Evolutionary conservation across 1,140 invertebrate genomes (phyloP).

Genomic region (Parasteatoda tepidariorum): DNA sequence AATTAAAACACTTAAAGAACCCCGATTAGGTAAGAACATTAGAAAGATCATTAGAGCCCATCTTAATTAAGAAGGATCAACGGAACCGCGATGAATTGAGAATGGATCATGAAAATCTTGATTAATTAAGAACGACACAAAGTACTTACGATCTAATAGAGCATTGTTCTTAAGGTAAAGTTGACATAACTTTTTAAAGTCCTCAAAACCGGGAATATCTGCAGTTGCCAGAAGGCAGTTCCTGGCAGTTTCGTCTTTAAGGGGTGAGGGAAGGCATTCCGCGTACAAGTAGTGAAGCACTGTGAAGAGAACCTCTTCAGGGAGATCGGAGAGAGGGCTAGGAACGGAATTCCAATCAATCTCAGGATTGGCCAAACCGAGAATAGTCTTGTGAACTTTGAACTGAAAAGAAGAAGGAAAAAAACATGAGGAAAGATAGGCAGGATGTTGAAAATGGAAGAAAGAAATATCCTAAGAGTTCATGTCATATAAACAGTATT

Average conservation of each 20-base stretch:
- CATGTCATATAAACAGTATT: too few relatives aligned
- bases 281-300: constrained; percentile 76
- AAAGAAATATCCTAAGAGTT: too few relatives aligned
- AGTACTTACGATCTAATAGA: constrained; percentile 75
- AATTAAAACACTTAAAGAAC: too few relatives aligned
- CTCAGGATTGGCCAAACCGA: constrained; percentile 72
- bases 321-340: constrained; percentile 70
- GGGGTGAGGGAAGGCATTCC: constrained; percentile 73
- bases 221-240: constrained; percentile 72
- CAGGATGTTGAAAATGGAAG: too few relatives aligned
- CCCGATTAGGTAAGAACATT: too few relatives aligned
- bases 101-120: too few relatives aligned
- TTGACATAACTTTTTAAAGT: constrained; percentile 73
- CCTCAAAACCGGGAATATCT: constrained; percentile 71
- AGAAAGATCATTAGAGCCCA: too few relatives aligned
- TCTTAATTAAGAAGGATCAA: too few relatives aligned
- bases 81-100: too few relatives aligned
- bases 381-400: constrained; percentile 74
- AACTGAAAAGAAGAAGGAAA: constrained; percentile 70
- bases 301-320: constrained; percentile 73
- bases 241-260: constrained; percentile 73
- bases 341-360: constrained; percentile 71
- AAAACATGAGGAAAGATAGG: too few relatives aligned
- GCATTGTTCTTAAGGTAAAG: constrained; percentile 74
- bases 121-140: background rate